These are phyloP conservation scores for Epistrophe eligans DNA, from an alignment of 2,888 invertebrate genomes.

Conservation along the genomic window DNA sequence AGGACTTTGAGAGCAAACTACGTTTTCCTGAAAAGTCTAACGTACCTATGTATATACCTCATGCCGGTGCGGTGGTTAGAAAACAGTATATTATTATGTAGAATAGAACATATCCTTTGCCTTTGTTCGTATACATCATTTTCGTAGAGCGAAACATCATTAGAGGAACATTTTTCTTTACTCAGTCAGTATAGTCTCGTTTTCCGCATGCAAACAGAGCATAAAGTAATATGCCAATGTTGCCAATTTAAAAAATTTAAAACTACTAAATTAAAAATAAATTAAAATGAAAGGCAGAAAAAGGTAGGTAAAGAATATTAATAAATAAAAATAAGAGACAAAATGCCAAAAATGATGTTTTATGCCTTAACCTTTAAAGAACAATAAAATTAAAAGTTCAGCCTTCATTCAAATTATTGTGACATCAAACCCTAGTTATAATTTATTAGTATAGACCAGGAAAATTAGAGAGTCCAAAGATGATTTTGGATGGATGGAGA, in stretches of 20 bases:
- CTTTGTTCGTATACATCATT: conserved; percentile 46
- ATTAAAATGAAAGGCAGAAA: no score
- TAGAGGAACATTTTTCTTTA: conserved; percentile 60
- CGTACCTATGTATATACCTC: not conserved
- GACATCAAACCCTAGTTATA: no score
- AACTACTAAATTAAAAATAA: not conserved
- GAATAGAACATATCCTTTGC: conserved; percentile 42
- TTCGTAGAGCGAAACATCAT: conserved; percentile 59
- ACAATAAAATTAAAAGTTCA: no score
- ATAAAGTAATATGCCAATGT: not conserved
- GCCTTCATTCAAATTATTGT: no score
- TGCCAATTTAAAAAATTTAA: not conserved
- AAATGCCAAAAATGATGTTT: no score
- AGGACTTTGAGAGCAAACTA: conserved; percentile 32
- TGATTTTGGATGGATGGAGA: no score
- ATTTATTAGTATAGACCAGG: no score
- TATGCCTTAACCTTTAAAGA: no score
- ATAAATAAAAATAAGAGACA: no score
- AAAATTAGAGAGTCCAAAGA: no score
- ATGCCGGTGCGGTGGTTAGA: not conserved
- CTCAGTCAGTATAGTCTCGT: conserved; percentile 3
- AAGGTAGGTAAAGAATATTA: no score
- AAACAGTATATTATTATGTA: not conserved
- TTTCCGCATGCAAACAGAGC: not conserved
- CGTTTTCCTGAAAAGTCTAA: conserved; percentile 27